A percentile compares a stretch with the other conserved stretches of the same genome.
These are phyloP conservation scores for Chirona hameri DNA, from an alignment of 2,888 invertebrate genomes.

Conservation along the genomic window DNA sequence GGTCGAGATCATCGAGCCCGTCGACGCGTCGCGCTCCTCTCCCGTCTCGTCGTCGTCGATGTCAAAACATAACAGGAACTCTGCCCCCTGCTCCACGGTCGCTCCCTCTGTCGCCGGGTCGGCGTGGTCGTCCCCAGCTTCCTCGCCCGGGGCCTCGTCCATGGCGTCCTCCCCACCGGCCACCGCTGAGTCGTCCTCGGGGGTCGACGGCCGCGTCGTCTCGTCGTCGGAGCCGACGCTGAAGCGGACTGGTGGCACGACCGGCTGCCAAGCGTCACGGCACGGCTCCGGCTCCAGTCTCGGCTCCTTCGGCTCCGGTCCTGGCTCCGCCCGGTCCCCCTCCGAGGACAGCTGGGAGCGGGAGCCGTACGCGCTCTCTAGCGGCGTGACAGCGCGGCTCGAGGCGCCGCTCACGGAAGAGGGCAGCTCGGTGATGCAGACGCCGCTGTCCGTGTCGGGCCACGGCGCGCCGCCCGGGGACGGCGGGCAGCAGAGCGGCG, in stretches of 20 bases:
- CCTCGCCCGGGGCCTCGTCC: no score
- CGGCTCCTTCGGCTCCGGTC: neutral
- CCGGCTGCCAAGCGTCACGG: neutral
- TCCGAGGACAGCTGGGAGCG: neutral
- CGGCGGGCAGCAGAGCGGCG: neutral
- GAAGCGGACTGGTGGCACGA: neutral
- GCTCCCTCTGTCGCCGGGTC: neutral
- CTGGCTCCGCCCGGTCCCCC: neutral
- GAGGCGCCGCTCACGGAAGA: neutral
- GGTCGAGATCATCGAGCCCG: neutral
- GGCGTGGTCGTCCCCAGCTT: no score
- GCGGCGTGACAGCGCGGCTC: neutral
- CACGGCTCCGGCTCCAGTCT: neutral
- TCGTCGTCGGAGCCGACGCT: constrained; percentile 13
- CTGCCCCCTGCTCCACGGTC: neutral
- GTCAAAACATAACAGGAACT: neutral
- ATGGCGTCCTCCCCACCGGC: neutral
- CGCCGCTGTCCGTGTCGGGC: neutral
- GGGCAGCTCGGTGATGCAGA: neutral
- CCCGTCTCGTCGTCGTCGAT: neutral
- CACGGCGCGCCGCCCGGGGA: neutral
- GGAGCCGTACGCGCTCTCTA: no score
- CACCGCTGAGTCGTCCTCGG: neutral
- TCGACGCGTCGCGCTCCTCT: neutral
- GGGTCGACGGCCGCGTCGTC: neutral